These are phyloP conservation scores for Pseudocheirus occidentalis DNA, from an alignment of 2,797 vertebrate species.

Conservation along the genomic window DNA sequence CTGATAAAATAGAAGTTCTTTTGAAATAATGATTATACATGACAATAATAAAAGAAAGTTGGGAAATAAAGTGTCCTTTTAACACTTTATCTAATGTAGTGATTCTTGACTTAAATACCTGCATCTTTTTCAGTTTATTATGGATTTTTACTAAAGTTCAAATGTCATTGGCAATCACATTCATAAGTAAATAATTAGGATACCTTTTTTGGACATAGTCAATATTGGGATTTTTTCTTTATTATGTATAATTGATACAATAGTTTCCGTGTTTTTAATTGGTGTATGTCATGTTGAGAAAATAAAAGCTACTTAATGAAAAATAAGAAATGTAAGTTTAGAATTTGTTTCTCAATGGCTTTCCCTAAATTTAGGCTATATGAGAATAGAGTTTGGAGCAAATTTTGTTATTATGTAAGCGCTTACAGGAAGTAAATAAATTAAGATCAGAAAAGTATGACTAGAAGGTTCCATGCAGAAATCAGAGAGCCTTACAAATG, in stretches of 20 bases:
- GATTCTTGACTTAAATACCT: not conserved
- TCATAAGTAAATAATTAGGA: not conserved
- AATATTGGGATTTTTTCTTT: not conserved
- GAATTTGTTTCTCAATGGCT: not conserved
- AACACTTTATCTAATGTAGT: not conserved
- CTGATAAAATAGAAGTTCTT: slow-evolving; percentile 31
- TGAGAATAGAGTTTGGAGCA: too few species aligned
- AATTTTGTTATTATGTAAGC: too few species aligned
- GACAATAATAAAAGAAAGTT: not conserved
- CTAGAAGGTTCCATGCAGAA: too few species aligned
- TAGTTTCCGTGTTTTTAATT: not conserved
- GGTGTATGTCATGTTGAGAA: not conserved
- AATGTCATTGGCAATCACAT: not conserved
- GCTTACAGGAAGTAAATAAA: too few species aligned
- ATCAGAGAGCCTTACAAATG: too few species aligned
- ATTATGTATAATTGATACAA: not conserved
- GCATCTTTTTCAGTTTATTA: not conserved
- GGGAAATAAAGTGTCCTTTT: slow-evolving; percentile 15
- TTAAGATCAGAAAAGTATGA: too few species aligned
- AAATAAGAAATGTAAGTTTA: not conserved
- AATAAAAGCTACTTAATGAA: not conserved
- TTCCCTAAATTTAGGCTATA: not conserved
- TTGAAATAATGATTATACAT: slow-evolving; percentile 19
- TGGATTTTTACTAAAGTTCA: not conserved
- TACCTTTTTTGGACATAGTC: not conserved